Percentiles rank a stretch among this genome's conserved stretches.
Evolutionary conservation across 2,113 vertebrate species (phyloP).

Genomic region (Lamprologus tigripictilis): DNA sequence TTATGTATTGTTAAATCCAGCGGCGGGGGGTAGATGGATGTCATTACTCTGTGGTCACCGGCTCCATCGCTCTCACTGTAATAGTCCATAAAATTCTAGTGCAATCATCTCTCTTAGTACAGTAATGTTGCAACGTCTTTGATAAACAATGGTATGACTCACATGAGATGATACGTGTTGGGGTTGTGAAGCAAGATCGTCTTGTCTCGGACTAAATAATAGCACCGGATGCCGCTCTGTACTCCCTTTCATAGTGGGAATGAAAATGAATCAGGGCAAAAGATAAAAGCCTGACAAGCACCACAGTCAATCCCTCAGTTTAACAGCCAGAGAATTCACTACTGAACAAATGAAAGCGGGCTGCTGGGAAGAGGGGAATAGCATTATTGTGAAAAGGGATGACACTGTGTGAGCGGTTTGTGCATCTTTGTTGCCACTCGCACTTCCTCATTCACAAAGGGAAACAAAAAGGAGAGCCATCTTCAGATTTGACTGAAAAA

Average conservation of each 20-base stretch:
- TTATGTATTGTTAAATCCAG: constrained; percentile 25
- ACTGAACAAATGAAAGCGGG: constrained; percentile 60
- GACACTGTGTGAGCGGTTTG: background rate
- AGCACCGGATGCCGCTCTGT: constrained; percentile 13
- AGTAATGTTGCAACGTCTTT: constrained; percentile 50
- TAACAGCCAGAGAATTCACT: constrained; percentile 64
- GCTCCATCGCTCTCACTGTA: constrained; percentile 36
- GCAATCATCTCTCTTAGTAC: constrained; percentile 59
- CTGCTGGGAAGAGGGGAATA: constrained; percentile 42
- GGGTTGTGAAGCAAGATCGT: constrained; percentile 11
- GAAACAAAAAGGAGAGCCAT: background rate
- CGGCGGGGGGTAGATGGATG: constrained; percentile 16
- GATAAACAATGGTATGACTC: constrained; percentile 55
- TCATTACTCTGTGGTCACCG: constrained; percentile 33
- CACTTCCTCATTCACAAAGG: background rate
- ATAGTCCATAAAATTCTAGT: constrained; percentile 56
- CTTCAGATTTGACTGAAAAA: constrained; percentile 8
- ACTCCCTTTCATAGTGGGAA: constrained; percentile 41
- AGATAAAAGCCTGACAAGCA: constrained; percentile 68
- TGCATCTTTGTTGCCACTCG: background rate
- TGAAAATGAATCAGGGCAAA: constrained; percentile 67
- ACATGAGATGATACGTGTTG: constrained; percentile 49
- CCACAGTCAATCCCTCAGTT: constrained; percentile 62
- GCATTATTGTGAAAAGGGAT: constrained; percentile 36
- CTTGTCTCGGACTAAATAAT: constrained; percentile 43